These are phyloP conservation scores for Syngnathus typhle DNA, from an alignment of 2,113 vertebrate species.

Conservation along the genomic window DNA sequence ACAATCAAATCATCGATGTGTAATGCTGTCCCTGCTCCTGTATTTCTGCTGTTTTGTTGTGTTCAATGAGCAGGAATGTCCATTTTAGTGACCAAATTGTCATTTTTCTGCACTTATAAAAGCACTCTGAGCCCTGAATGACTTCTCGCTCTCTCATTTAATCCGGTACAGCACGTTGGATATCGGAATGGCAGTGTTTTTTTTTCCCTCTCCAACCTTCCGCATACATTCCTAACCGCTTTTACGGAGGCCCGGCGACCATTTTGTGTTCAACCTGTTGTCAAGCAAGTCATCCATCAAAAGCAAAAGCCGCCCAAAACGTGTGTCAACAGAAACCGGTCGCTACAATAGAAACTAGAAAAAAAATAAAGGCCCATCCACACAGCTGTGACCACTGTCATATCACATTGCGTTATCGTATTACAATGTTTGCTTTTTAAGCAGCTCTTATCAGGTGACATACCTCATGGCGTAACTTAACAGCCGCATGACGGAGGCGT, in stretches of 20 bases:
- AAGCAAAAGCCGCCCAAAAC: not conserved
- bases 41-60: not conserved
- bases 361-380: not conserved
- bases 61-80: not conserved
- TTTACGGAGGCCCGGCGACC: not conserved
- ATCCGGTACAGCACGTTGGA: not conserved
- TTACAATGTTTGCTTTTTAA: not conserved
- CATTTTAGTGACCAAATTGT: slow-evolving; percentile 2
- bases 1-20: not conserved
- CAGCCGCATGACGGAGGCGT: not conserved
- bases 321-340: not conserved
- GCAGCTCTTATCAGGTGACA: not conserved
- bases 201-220: no score
- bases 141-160: not conserved
- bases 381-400: not conserved
- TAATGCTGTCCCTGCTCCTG: not conserved
- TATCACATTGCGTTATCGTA: not conserved
- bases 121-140: not conserved
- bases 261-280: not conserved
- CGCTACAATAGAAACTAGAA: not conserved
- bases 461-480: not conserved
- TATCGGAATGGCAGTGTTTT: not conserved
- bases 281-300: not conserved
- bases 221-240: not conserved
- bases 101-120: not conserved